Base-by-base conservation (phyloP, 2,113 vertebrate genomes). In the Corvus moneduloides region DNA sequence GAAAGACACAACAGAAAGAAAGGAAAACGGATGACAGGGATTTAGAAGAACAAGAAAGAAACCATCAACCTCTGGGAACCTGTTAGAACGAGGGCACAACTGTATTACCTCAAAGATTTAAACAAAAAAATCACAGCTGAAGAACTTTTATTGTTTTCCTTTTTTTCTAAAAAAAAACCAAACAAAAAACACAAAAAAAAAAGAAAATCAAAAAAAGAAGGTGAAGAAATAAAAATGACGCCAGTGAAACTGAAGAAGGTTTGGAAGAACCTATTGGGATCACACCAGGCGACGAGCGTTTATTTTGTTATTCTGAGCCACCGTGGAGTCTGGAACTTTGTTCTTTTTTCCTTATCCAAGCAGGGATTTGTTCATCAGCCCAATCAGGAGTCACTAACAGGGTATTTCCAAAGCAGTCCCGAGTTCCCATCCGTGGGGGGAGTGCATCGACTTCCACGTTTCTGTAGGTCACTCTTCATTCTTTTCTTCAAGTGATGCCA, bases 11-110 rank as follows among this genome's bases (percentile, higher is more conserved):
- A 58, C 17, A n/a, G 92, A 64, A 91, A 87, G 94, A 78, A 87
- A 91, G 91, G 81, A 90, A 94, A 95, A 96, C 33, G 68, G 91
- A 91, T 61, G 91, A 54, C 62, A 82, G 86, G 93, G 95, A 97
- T 94, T 87, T 67, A 62, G 71, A 94, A 76, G 28, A 89, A 44
- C 27, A 32, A 41, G 39, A 88, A 71, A 85, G 89, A 90, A 91
- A 93, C 77, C 91, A 97, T 96, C 96, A 51, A 94, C 91, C 97
- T 97, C 96, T 97, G 97, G 97, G 97, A 97, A 97, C 92, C 90
- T 97, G 96, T 96, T 97, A 84, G 97, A 95, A 97, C 87, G 97
- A 97, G 97, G 97, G 97, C 96, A 98, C 97, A 98, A 98, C 97
- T 92, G 89, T 91, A 97, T 98, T 98, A 98, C 97, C 97, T 97